Base-by-base conservation (phyloP, 2,888 invertebrate genomes). In the Amphipyra tragopoginis region DNA sequence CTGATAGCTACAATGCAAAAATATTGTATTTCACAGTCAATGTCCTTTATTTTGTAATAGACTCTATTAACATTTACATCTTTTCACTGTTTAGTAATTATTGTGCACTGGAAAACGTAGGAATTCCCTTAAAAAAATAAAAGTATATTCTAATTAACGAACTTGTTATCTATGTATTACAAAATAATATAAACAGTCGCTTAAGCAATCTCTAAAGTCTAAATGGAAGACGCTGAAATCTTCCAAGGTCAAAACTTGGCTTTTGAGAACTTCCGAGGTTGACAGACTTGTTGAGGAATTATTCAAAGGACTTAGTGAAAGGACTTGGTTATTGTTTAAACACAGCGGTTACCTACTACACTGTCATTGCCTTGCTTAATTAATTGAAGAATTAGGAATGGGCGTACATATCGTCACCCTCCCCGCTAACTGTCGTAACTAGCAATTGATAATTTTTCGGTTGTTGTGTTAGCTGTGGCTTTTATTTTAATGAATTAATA, bases 231-330 rank as follows among this genome's bases (percentile, higher is more conserved):
- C 38, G 11, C 42, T 10, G 14, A 36, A 49, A 54, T 57, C 10
- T 34, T 52, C 10, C 38, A 47, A 64, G 47, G 49, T 57, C 21
- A 45, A 15, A 55, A 57, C 68, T 67, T 45, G 38, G 29, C 29
- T 49, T 21, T 43, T 36, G 7, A 29, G 21, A 72, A 75, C 38
- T 55, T 70, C 38, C 34, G 47, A 66, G 42, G 47, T 40, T 70
- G 72, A 70, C 61, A 64, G 45, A 21, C 49, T 57, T 59, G 48
- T 72, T 56, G 34, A 54, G 48, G 43, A 70, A 72, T 78, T 60
- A 61, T 70, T 75, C 50, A 75, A 63, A 54, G 48, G 50, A 49
- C 50, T 65, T 13, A 1, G 49, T 64, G 33, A 50, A 43, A 62
- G 33, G 36, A 57, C 50, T 62, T 50, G 40, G 44, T 52, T 49